These are phyloP conservation scores for Pyxicephalus adspersus DNA, from an alignment of 2,113 vertebrate species.

Conservation along the genomic window DNA sequence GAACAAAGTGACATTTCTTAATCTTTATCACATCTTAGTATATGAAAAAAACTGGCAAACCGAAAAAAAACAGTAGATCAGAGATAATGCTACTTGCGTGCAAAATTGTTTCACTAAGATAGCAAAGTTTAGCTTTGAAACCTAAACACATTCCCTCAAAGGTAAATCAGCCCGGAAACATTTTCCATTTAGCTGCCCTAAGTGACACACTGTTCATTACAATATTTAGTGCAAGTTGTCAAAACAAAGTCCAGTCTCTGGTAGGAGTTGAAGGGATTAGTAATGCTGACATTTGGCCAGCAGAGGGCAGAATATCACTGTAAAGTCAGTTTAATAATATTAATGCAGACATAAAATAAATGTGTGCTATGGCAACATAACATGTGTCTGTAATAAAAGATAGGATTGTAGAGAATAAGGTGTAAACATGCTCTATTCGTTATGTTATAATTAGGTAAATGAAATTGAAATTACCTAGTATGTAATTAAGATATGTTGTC, in stretches of 20 bases:
- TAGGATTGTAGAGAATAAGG: no score
- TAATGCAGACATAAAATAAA: not conserved
- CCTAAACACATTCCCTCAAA: not conserved
- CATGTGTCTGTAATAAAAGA: not conserved
- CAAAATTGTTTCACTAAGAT: not conserved
- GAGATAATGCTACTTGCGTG: not conserved
- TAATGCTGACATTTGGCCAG: not conserved
- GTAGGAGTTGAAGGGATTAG: not conserved
- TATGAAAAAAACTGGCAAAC: no score
- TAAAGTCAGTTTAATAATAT: not conserved
- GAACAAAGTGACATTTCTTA: no score
- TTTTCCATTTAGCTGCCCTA: conserved; percentile 36
- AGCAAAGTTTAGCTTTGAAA: conserved; percentile 13
- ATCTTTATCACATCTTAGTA: no score
- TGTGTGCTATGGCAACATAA: not conserved
- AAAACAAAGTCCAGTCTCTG: conserved; percentile 15
- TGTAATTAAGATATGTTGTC: no score
- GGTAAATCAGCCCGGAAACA: conserved; percentile 32
- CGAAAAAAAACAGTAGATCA: no score
- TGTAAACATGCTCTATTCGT: no score
- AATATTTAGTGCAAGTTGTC: conserved; percentile 34
- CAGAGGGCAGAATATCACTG: not conserved
- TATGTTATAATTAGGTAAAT: no score
- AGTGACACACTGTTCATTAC: conserved; percentile 11
- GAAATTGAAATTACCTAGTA: no score